Conservation (phyloP, 2,113 vertebrate genomes). For the Cacatua alba region DNA sequence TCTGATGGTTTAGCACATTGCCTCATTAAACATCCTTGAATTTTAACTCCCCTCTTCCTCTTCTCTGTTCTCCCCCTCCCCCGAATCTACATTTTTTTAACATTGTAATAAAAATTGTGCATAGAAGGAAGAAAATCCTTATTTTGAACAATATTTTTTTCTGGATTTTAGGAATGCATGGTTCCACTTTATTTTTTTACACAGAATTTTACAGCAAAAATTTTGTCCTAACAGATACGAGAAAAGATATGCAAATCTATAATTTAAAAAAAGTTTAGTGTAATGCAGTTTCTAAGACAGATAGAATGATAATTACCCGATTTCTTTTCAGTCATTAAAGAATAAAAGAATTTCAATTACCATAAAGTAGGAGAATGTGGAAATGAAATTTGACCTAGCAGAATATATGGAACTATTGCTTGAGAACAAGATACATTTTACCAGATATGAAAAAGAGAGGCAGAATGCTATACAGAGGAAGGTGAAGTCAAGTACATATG, state of each 20-base stretch:
- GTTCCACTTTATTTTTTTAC: not conserved
- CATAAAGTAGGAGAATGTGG: not conserved
- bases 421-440: not conserved
- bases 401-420: not conserved
- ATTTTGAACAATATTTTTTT: not conserved
- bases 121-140: not conserved
- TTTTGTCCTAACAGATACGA: not conserved
- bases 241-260: not conserved
- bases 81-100: not conserved
- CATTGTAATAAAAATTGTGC: not conserved
- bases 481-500: not conserved
- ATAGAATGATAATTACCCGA: not conserved
- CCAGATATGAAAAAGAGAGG: not conserved
- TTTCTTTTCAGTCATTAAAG: not conserved
- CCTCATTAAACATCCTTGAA: not conserved
- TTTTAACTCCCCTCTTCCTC: not conserved
- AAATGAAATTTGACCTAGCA: not conserved
- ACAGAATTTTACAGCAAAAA: not conserved
- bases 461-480: not conserved
- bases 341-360: not conserved
- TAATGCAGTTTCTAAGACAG: not conserved
- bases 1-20: not conserved
- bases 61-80: fast-evolving
- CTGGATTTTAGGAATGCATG: not conserved
- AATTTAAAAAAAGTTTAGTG: not conserved